These are phyloP conservation scores for Antedon mediterranea DNA, from an alignment of 53 echinoderm and acorn worm genomes.

Conservation along the genomic window DNA sequence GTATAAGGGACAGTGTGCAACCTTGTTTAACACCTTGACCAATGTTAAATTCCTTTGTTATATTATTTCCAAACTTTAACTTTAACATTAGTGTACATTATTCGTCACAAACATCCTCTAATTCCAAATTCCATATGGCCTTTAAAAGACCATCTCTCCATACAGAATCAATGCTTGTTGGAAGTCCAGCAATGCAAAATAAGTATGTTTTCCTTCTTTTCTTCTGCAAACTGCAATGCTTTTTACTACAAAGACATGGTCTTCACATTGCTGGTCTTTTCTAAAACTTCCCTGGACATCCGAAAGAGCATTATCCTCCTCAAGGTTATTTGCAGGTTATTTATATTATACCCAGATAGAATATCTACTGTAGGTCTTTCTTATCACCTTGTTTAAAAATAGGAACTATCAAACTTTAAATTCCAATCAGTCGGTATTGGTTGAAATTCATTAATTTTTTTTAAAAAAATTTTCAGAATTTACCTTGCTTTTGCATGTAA, in stretches of 20 bases:
- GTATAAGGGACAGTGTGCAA: not conserved
- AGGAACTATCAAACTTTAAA: too few relatives aligned
- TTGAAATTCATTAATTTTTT: too few relatives aligned
- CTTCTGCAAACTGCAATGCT: not conserved
- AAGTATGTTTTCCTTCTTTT: not conserved
- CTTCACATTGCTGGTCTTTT: not conserved
- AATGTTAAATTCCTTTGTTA: not conserved
- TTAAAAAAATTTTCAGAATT: too few relatives aligned
- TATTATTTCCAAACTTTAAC: not conserved
- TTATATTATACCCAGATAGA: too few relatives aligned
- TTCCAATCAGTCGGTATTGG: too few relatives aligned
- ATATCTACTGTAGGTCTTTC: too few relatives aligned
- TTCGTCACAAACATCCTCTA: too few relatives aligned
- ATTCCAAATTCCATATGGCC: not conserved
- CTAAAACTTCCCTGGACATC: not conserved
- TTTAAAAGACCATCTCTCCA: not conserved
- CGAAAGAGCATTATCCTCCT: not conserved
- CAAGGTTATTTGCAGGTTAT: not conserved
- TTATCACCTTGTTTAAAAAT: too few relatives aligned
- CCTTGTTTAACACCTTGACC: not conserved
- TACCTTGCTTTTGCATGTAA: too few relatives aligned
- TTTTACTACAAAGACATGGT: not conserved
- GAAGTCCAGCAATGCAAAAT: not conserved
- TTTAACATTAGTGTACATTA: not conserved
- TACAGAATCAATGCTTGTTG: not conserved